These are phyloP conservation scores for Melanaphis sacchari DNA, from an alignment of 1,140 invertebrate species.

Conservation along the genomic window DNA sequence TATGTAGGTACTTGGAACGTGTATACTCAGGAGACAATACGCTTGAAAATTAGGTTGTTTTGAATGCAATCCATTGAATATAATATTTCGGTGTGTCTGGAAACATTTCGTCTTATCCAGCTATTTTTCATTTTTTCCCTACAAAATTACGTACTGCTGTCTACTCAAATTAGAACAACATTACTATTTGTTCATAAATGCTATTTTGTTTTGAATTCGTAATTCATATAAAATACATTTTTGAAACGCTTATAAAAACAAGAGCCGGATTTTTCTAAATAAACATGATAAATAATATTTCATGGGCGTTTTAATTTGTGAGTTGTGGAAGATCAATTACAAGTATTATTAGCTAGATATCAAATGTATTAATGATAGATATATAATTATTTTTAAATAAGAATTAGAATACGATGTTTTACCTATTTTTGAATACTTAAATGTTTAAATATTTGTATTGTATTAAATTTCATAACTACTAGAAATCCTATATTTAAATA, in stretches of 20 bases:
- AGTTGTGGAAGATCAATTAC: not conserved
- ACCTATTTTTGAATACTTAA: not conserved
- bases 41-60: slow-evolving; percentile 9
- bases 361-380: not conserved
- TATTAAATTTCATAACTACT: not conserved
- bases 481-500: not conserved
- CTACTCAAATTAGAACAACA: not conserved
- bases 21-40: not conserved
- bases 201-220: not conserved
- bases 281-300: not conserved
- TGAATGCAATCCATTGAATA: not conserved
- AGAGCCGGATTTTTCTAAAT: not conserved
- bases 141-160: not conserved
- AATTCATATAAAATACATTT: not conserved
- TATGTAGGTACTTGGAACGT: not conserved
- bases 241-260: not conserved
- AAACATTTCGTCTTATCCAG: slow-evolving; percentile 9
- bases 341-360: not conserved
- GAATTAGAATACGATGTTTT: not conserved
- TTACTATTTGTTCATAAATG: not conserved
- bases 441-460: not conserved
- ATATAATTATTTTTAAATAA: not conserved
- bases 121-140: not conserved
- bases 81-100: not conserved
- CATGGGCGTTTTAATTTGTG: not conserved